Base-by-base conservation (phyloP, 1,140 invertebrate species). In the Drosophila sulfurigaster region DNA sequence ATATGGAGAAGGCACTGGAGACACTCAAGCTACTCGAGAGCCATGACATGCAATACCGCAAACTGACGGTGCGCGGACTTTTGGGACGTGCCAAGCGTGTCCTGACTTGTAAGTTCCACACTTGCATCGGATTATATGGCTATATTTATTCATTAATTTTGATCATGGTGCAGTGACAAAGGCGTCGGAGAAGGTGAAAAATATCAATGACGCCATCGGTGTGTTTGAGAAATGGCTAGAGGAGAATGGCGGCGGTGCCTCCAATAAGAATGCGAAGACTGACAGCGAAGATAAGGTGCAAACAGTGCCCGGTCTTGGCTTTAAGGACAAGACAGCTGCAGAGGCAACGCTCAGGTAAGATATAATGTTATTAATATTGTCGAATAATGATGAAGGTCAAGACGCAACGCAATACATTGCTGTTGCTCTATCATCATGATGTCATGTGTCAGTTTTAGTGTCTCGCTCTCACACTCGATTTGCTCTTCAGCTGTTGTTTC, bases 151-250 rank as follows among this genome's bases (percentile, higher is more conserved):
- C 35, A 38, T 10, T 38, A 3, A 10, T 3, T 38, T 8, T n/a
- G 13, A 5, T 10, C 4, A 32, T 60, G 15, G 15, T 51, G 5
- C 81, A 95, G 95, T 95, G 92, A 95, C 95, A 60, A 95, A 95
- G 88, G 95, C 95, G 25, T 94, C 94, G 82, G 95, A 95, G 5
- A 95, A 95, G 91, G 91, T 95, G 20, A 95, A 95, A 91, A 95
- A 95, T 62, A 95, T 95, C 67, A 95, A 95, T 79, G 94, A 95
- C 80, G 95, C 95, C 3, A 94, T 95, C 83, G 93, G 93, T 59
- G 94, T 95, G 32, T 95, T 95, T 79, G 95, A 95, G 81, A 93
- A 94, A 45, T 95, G 95, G 95, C 92, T 95, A n/a, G 92, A 93
- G 52, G 92, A 94, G 59, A 94, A 94, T 62, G 93, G 92, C 15